These are phyloP conservation scores for Gallinago media DNA, from an alignment of 2,113 vertebrate genomes.

Conservation along the genomic window DNA sequence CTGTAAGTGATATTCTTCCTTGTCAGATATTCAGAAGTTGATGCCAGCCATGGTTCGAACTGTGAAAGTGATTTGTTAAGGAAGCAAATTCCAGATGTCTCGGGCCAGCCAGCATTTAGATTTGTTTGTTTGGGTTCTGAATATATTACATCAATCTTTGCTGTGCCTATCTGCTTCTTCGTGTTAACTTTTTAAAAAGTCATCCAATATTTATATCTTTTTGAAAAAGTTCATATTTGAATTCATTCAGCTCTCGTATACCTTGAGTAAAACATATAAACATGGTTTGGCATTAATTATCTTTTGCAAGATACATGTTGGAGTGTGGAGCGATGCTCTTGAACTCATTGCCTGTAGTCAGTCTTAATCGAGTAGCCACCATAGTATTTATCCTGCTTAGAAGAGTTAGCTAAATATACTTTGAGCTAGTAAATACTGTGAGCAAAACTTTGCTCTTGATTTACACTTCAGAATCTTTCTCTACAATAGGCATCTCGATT, in stretches of 20 bases:
- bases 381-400: neutral
- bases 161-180: neutral
- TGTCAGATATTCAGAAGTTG: conserved; percentile 13
- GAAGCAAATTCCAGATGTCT: conserved; percentile 28
- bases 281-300: neutral
- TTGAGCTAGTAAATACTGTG: neutral
- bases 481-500: neutral
- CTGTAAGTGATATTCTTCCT: neutral
- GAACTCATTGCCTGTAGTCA: neutral
- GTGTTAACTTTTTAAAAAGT: neutral
- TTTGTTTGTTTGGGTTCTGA: conserved; percentile 53
- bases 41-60: conserved; percentile 28
- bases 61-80: conserved; percentile 25
- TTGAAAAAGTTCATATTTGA: neutral
- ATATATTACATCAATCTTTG: neutral
- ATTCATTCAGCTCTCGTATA: neutral
- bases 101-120: conserved; percentile 10
- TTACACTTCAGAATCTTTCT: neutral
- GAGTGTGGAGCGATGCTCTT: neutral
- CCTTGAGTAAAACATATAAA: neutral
- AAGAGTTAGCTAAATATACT: neutral
- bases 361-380: neutral
- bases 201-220: neutral
- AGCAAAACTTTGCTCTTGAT: neutral
- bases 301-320: neutral